Evolutionary conservation across 2,113 vertebrate genomes (phyloP).

Genomic region (Phycodurus eques): DNA sequence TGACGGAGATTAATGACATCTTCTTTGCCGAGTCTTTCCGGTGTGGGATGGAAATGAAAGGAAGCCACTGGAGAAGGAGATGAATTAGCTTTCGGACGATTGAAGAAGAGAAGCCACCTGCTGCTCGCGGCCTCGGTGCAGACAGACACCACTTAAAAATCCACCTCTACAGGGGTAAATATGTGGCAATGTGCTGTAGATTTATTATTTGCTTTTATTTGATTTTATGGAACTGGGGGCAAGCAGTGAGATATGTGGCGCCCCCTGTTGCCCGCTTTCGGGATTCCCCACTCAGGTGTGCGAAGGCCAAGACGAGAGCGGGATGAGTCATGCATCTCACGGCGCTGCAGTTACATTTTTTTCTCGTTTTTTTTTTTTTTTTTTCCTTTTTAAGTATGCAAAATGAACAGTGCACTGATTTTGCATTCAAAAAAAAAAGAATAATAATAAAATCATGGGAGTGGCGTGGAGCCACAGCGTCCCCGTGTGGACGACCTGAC

Average conservation of each 20-base stretch:
- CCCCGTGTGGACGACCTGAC: conserved; percentile 44
- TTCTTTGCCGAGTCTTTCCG: not conserved
- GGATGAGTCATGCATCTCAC: conserved; percentile 42
- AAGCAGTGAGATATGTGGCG: conserved; percentile 22
- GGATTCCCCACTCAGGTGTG: not conserved
- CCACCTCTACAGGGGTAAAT: not conserved
- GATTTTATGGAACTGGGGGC: not conserved
- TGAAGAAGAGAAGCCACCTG: conserved; percentile 23
- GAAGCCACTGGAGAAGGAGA: not conserved
- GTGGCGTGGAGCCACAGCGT: conserved; percentile 44
- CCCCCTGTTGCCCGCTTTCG: conserved; percentile 36
- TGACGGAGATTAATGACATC: conserved; percentile 10
- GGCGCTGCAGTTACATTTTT: conserved; percentile 51
- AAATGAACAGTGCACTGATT: conserved; percentile 36
- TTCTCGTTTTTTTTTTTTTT: conserved; percentile 29
- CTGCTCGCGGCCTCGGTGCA: conserved; percentile 20
- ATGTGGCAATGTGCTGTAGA: conserved; percentile 44
- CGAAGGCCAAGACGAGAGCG: conserved; percentile 16
- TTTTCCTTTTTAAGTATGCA: conserved; percentile 16
- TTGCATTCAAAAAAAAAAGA: conserved; percentile 23
- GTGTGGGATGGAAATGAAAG: conserved; percentile 1
- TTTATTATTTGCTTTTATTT: conserved; percentile 17
- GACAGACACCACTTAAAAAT: conserved; percentile 26
- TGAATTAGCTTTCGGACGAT: conserved; percentile 1
- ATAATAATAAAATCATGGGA: not conserved